Percentiles rank a stretch among this genome's conserved stretches.
These are phyloP conservation scores for Aphidius colemani DNA, from an alignment of 2,888 invertebrate species.

Conservation along the genomic window DNA sequence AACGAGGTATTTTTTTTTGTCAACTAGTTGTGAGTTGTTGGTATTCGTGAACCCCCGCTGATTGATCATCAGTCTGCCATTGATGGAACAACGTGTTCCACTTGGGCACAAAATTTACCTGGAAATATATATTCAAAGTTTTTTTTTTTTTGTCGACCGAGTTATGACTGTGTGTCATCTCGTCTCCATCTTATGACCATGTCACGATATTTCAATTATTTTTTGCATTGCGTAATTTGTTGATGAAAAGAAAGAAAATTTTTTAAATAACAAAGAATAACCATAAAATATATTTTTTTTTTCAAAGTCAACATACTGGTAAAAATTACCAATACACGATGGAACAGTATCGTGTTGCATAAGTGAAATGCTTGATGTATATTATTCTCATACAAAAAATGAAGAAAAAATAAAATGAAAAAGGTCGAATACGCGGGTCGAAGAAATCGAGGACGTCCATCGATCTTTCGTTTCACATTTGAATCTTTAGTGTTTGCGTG, in stretches of 20 bases:
- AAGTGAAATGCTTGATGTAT: too few species aligned
- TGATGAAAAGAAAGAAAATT: too few species aligned
- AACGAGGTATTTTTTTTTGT: too few species aligned
- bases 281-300: background rate
- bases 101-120: too few species aligned
- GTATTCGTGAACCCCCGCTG: too few species aligned
- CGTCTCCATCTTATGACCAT: too few species aligned
- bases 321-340: constrained; percentile 6
- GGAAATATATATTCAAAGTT: too few species aligned
- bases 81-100: too few species aligned
- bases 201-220: constrained; percentile 21
- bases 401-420: constrained; percentile 12
- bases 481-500: background rate
- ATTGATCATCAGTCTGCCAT: too few species aligned
- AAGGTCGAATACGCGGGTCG: constrained; percentile 33
- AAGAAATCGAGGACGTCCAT: constrained; percentile 40
- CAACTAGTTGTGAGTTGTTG: too few species aligned
- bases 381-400: background rate
- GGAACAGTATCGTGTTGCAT: background rate
- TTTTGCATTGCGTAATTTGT: background rate
- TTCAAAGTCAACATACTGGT: background rate
- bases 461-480: constrained; percentile 30
- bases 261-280: too few species aligned
- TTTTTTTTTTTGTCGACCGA: background rate
- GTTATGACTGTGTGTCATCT: background rate